Evolutionary conservation across 2,113 vertebrate genomes (phyloP), one percentile per base, ranked within the genome.

Genomic region (Phoenicopterus ruber): DNA sequence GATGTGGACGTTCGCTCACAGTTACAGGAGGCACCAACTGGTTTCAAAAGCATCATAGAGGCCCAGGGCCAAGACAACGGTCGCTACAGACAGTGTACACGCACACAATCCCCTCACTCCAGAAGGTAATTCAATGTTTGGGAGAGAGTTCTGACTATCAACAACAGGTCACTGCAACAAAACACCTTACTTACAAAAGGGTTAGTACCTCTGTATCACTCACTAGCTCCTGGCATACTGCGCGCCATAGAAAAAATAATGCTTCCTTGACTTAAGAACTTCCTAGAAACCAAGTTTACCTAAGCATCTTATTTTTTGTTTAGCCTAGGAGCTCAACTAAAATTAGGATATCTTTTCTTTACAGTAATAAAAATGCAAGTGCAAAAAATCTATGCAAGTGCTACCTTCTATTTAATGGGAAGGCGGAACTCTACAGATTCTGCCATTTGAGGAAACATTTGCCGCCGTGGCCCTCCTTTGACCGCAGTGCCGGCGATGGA

Each of bases 401-500:
- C 26, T 47, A 31, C 34, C 55, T 85, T 54, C 17, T 25, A 6
- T 36, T 61, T 67, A n/a, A 71, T 1, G 4, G 46, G 8, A 54
- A 22, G 66, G 14, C 8, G 17, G 76, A 86, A 16, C 15, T 69
- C 47, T 46, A 29, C 32, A 55, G 29, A 38, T 49, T 29, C 63
- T 79, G 82, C 22, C 38, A 25, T 58, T 36, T 49, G 57, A 40
- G 46, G 49, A 25, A 84, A 13, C 4, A 19, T 8, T 40, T 47
- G 42, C 69, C 4, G 3, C 49, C 5, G 0, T 7, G 32, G 59
- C 54, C 54, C 46, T 65, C 15, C 36, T 77, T 4, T 7, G 34
- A 28, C 9, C 0, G 0, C 34, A 40, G 49, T 3, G 52, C 66
- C 0, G 1, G 42, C 7, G 55, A 52, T 5, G 40, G 16, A 54